Evolutionary conservation across 2,888 invertebrate genomes (phyloP).

Genomic region (Athripsodes cinereus): DNA sequence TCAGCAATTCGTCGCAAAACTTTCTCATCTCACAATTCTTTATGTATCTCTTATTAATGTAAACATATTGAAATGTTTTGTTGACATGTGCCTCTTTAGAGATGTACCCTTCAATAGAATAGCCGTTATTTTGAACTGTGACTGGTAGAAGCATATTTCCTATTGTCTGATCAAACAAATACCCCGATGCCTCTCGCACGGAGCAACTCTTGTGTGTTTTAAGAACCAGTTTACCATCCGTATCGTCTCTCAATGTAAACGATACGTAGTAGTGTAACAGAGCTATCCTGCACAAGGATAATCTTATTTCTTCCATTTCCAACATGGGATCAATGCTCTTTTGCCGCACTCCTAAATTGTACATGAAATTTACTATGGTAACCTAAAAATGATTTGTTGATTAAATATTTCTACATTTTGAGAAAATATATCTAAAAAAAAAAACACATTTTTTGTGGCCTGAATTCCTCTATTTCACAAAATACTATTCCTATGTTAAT

Average conservation of each 20-base stretch:
- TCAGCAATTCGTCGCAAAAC: background rate
- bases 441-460: no score
- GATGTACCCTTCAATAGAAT: conserved; percentile 53
- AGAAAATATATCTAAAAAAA: no score
- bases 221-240: conserved; percentile 51
- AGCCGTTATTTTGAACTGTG: conserved; percentile 37
- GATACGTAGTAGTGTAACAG: conserved; percentile 60
- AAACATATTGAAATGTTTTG: conserved; percentile 55
- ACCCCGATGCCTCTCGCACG: conserved; percentile 47
- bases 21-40: conserved; percentile 37
- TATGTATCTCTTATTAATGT: conserved; percentile 57
- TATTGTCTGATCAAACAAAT: conserved; percentile 38
- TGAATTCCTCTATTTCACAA: no score
- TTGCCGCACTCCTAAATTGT: conserved; percentile 56
- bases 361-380: conserved; percentile 58
- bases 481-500: no score
- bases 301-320: conserved; percentile 56
- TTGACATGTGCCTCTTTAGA: conserved; percentile 42
- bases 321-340: conserved; percentile 46
- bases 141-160: conserved; percentile 37
- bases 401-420: no score
- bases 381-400: no score
- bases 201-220: conserved; percentile 53
- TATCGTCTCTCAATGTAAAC: conserved; percentile 63
- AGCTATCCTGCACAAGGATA: conserved; percentile 55